phyloP scores from a whole-genome alignment of 2,113 vertebrate genomes.

The Cyprinodon brontotheroides region DNA sequence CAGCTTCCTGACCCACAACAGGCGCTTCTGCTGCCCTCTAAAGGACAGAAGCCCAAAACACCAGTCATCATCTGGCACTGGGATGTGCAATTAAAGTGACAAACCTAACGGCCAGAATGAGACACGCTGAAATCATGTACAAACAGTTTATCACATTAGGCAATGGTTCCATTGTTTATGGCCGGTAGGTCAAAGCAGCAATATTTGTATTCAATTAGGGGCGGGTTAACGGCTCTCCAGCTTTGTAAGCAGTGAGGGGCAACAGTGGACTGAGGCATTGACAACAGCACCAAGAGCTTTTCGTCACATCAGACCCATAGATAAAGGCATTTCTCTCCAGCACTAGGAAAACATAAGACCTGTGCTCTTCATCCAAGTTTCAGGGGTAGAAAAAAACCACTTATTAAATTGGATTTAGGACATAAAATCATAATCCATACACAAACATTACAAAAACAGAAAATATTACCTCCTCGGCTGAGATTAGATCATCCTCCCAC shows the following conservation, averaged over 20 bases:
- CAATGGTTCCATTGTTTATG: conserved; percentile 20
- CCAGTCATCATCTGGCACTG: conserved; percentile 2
- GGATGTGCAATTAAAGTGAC: not conserved
- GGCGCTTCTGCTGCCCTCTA: conserved; percentile 58
- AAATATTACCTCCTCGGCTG: conserved; percentile 92
- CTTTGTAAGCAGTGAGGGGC: conserved; percentile 28
- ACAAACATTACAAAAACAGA: not conserved
- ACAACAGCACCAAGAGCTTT: conserved; percentile 27
- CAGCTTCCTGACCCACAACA: conserved; percentile 58
- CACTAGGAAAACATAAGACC: not conserved
- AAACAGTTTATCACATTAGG: conserved; percentile 35
- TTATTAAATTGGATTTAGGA: not conserved
- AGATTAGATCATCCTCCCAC: conserved; percentile 94
- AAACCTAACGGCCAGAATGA: conserved; percentile 24
- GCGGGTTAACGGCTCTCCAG: conserved; percentile 69
- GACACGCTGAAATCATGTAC: conserved; percentile 1
- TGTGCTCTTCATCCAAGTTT: not conserved
- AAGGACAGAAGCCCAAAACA: conserved; percentile 22
- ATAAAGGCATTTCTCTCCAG: conserved; percentile 31
- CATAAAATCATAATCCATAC: not conserved
- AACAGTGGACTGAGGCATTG: conserved; percentile 24
- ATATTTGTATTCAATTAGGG: conserved; percentile 44
- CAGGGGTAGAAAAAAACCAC: not conserved
- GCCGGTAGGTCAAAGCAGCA: conserved; percentile 1
- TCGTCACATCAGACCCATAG: conserved; percentile 13